Conservation (phyloP, 2,797 vertebrate species). For the Mus caroli region DNA sequence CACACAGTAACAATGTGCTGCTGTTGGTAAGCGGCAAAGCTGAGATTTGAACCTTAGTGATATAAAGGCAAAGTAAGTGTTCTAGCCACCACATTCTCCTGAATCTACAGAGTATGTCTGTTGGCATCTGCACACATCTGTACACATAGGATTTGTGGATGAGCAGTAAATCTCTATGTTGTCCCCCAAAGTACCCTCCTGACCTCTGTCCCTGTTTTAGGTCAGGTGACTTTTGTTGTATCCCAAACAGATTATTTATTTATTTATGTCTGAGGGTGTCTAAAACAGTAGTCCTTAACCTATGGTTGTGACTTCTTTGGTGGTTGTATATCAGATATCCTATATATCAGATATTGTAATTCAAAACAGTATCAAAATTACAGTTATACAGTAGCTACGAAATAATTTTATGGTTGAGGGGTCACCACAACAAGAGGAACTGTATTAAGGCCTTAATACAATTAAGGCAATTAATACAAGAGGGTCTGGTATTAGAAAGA, state of each 20-base stretch:
- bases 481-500: not conserved
- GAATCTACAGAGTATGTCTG: not conserved
- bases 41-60: slow-evolving; percentile 1
- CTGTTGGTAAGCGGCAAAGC: not conserved
- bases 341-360: not conserved
- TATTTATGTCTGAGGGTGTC: slow-evolving; percentile 24
- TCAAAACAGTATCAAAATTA: not conserved
- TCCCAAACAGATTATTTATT: not conserved
- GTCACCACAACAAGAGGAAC: not conserved
- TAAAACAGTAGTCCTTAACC: not conserved
- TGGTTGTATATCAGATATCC: not conserved
- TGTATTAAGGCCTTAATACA: not conserved
- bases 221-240: not conserved
- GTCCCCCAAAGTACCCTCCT: slow-evolving; percentile 2
- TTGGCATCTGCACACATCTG: not conserved
- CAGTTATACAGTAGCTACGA: too few species aligned
- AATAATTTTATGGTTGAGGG: not conserved
- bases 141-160: not conserved
- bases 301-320: not conserved
- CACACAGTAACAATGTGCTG: not conserved
- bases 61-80: not conserved
- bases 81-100: not conserved
- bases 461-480: too few species aligned
- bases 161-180: slow-evolving; percentile 43
- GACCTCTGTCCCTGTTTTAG: not conserved